A percentile compares a stretch with the other conserved stretches of the same genome.
These are phyloP conservation scores for Zeugodacus cucurbitae DNA, from an alignment of 1,140 invertebrate genomes.

Conservation along the genomic window DNA sequence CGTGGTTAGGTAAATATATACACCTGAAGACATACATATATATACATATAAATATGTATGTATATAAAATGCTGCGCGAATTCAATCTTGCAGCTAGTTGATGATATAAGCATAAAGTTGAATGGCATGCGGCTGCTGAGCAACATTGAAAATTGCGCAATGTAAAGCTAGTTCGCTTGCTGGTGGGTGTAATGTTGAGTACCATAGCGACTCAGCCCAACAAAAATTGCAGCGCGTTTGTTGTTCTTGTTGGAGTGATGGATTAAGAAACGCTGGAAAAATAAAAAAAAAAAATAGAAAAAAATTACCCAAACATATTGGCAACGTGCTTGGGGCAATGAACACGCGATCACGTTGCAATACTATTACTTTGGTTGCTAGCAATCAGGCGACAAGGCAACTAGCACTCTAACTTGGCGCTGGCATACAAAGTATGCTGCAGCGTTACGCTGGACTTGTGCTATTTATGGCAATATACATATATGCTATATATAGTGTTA, in stretches of 20 bases:
- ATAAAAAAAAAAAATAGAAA: background rate
- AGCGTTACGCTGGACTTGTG: background rate
- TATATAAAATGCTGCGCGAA: background rate
- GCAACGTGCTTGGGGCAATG: conserved; percentile 36
- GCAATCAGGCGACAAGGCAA: background rate
- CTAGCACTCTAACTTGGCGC: background rate
- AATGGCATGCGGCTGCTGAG: background rate
- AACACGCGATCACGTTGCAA: conserved; percentile 25
- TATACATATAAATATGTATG: too few relatives aligned
- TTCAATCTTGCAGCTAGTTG: background rate
- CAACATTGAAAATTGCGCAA: background rate
- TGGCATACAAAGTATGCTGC: background rate
- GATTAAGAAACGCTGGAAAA: background rate
- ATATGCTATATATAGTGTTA: background rate
- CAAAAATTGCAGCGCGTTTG: background rate
- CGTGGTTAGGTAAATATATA: background rate
- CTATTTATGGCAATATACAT: background rate
- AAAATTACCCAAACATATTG: background rate
- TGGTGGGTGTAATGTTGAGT: background rate
- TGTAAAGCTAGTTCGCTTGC: background rate
- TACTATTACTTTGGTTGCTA: conserved; percentile 16
- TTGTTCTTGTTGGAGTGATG: background rate
- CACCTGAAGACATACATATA: too few relatives aligned
- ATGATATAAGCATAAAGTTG: conserved; percentile 13
- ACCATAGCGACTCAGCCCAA: background rate